phyloP scores from a whole-genome alignment of 2,888 invertebrate species.

The Ellobium chinense region DNA sequence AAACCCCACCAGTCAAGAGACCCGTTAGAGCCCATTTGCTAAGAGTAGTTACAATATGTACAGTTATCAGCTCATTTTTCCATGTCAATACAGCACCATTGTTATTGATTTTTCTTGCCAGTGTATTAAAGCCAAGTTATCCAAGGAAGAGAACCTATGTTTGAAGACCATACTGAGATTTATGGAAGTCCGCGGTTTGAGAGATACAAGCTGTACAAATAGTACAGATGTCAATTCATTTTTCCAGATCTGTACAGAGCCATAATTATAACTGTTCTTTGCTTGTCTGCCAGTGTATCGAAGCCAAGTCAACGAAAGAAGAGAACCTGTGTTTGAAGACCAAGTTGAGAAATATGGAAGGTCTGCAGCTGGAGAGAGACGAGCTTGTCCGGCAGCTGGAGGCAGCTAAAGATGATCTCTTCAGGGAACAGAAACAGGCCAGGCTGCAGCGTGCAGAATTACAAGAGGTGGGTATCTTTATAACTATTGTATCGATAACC shows the following conservation, averaged over 20 bases:
- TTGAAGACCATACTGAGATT: too few species aligned
- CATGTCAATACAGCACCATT: too few species aligned
- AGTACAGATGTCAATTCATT: background rate
- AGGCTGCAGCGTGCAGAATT: slow-evolving; percentile 70
- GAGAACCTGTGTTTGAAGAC: slow-evolving; percentile 67
- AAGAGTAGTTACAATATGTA: too few species aligned
- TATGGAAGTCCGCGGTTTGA: too few species aligned
- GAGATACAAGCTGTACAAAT: background rate
- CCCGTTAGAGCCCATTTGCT: too few species aligned
- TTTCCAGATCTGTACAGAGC: too few species aligned
- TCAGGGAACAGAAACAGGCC: slow-evolving; percentile 69
- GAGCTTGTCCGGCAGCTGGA: slow-evolving; percentile 73
- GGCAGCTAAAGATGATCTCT: slow-evolving; percentile 70
- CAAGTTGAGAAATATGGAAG: slow-evolving; percentile 61
- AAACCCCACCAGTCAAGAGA: too few species aligned
- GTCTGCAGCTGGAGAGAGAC: slow-evolving; percentile 68
- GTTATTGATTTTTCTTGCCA: too few species aligned
- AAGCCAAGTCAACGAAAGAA: slow-evolving; percentile 59
- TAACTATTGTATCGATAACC: too few species aligned
- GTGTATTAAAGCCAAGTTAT: too few species aligned
- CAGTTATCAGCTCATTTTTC: too few species aligned
- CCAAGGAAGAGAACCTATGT: too few species aligned
- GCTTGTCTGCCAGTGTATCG: slow-evolving; percentile 34
- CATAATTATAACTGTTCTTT: background rate
- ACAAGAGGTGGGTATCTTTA: slow-evolving; percentile 67